A percentile compares a stretch with the other conserved stretches of the same genome.
phyloP scores from a whole-genome alignment of 2,113 vertebrate species.

The Aegithalos caudatus region DNA sequence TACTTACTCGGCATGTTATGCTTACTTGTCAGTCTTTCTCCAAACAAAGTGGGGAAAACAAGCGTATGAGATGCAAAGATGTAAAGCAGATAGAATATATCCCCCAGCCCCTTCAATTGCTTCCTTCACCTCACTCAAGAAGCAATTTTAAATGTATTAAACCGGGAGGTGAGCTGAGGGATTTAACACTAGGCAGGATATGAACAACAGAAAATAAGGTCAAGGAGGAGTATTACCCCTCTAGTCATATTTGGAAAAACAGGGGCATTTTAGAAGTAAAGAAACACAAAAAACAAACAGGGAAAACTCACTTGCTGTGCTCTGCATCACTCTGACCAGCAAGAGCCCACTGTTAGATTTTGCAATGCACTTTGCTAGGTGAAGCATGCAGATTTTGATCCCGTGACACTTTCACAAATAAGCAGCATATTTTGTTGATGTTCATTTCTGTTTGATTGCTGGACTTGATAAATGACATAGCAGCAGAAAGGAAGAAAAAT shows the following conservation, averaged over 20 bases:
- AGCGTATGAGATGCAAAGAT: not conserved
- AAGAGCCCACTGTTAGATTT: not conserved
- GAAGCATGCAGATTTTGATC: not conserved
- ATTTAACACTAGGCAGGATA: not conserved
- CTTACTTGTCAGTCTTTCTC: constrained; percentile 32
- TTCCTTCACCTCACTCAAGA: constrained; percentile 6
- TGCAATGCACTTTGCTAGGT: not conserved
- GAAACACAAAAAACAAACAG: not conserved
- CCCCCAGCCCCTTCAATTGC: not conserved
- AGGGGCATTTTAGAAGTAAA: not conserved
- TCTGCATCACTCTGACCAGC: not conserved
- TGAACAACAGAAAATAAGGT: constrained; percentile 26
- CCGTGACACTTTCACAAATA: not conserved
- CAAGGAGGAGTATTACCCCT: not conserved
- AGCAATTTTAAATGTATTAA: constrained; percentile 36
- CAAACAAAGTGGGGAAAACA: not conserved
- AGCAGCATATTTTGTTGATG: not conserved
- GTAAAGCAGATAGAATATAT: constrained; percentile 2
- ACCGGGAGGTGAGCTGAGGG: not conserved
- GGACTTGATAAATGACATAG: not conserved
- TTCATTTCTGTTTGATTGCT: not conserved
- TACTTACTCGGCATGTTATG: not conserved
- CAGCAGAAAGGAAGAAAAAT: not conserved
- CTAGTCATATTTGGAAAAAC: not conserved
- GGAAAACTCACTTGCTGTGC: not conserved